Evolutionary conservation across 2,113 vertebrate genomes (phyloP).

Genomic region (Catharus bicknelli): DNA sequence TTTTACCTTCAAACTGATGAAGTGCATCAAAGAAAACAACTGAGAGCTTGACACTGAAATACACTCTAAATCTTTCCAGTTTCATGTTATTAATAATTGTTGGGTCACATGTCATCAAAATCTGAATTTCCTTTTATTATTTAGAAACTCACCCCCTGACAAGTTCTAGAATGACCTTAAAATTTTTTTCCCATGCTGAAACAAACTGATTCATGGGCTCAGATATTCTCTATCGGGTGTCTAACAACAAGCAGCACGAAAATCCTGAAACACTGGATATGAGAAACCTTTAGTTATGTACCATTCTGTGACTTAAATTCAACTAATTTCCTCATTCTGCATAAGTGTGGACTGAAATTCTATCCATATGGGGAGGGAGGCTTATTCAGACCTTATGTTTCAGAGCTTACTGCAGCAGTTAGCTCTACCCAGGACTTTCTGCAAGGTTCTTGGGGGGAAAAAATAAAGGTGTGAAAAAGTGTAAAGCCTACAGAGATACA

Average conservation of each 20-base stretch:
- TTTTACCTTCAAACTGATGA: neutral
- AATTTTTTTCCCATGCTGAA: neutral
- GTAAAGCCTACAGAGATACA: neutral
- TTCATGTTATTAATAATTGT: neutral
- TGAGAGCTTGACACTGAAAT: neutral
- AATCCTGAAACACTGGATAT: neutral
- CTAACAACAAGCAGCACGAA: neutral
- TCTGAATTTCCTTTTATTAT: neutral
- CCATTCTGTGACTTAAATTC: neutral
- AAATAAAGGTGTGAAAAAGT: neutral
- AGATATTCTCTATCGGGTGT: neutral
- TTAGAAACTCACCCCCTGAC: neutral
- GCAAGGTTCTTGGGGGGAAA: neutral
- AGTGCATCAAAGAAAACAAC: neutral
- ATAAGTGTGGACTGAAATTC: neutral
- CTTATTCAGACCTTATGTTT: neutral
- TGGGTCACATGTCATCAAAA: neutral
- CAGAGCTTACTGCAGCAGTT: neutral
- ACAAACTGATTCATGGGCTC: neutral
- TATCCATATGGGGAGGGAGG: neutral
- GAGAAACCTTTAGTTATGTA: neutral
- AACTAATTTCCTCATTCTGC: neutral
- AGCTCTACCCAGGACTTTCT: neutral
- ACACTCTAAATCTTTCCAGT: neutral
- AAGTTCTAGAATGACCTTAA: neutral